Evolutionary conservation across 2,113 vertebrate genomes (phyloP).

Genomic region (Glaucidium brasilianum): DNA sequence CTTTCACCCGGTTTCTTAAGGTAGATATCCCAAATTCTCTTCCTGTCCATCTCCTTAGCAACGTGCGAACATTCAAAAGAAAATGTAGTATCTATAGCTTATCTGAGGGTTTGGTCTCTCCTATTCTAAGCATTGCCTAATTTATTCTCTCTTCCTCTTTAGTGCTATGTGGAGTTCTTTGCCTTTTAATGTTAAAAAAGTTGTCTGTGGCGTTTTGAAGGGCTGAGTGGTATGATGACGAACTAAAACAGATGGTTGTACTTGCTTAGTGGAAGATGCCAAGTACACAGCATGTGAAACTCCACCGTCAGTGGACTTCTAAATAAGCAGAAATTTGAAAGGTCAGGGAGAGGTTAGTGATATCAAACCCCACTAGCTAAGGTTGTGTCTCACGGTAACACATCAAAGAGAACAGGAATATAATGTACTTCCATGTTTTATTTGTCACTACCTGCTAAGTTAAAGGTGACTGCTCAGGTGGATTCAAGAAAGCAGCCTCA

Average conservation of each 20-base stretch:
- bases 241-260: slow-evolving; percentile 22
- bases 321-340: background rate
- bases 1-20: background rate
- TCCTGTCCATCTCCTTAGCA: slow-evolving; percentile 24
- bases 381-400: background rate
- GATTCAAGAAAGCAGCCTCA: background rate
- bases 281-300: background rate
- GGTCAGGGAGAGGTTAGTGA: background rate
- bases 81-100: background rate
- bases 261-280: background rate
- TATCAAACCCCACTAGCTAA: background rate
- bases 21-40: background rate
- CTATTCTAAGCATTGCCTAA: slow-evolving; percentile 8
- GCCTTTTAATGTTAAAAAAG: background rate
- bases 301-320: background rate
- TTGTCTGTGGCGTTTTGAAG: background rate
- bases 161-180: background rate
- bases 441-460: background rate
- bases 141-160: background rate
- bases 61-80: background rate
- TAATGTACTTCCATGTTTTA: background rate
- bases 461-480: background rate
- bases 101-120: slow-evolving; percentile 2
- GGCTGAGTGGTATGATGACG: background rate
- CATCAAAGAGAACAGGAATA: background rate